phyloP scores from a whole-genome alignment of 2,797 vertebrate genomes.

The Mycteria americana region DNA sequence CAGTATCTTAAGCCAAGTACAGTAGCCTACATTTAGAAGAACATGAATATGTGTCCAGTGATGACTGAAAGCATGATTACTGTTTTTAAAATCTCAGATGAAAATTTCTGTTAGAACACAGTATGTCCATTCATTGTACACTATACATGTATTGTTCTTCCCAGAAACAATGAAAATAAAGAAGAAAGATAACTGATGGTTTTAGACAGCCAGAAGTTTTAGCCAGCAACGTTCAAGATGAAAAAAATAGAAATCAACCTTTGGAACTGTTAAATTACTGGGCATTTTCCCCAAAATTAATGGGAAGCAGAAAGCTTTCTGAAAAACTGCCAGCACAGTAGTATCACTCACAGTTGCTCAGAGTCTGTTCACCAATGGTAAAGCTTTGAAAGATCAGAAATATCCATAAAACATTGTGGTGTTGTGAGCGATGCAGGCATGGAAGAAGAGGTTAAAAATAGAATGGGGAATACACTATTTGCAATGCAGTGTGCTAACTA shows the following conservation, averaged over 20 bases:
- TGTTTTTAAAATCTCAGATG: not conserved
- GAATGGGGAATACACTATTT: not conserved
- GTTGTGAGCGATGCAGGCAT: not conserved
- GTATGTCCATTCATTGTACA: not conserved
- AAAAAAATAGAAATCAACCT: not conserved
- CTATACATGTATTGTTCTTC: not conserved
- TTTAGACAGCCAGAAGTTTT: not conserved
- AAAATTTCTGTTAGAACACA: not conserved
- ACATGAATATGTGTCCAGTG: fast-evolving
- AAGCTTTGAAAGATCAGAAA: not conserved
- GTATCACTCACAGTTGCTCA: not conserved
- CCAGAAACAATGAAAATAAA: not conserved
- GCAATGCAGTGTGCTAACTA: not conserved
- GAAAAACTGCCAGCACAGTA: not conserved
- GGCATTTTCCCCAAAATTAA: not conserved
- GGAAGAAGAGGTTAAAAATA: not conserved
- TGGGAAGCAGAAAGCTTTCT: not conserved
- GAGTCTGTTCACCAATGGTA: not conserved
- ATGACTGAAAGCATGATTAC: not conserved
- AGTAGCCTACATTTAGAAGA: not conserved
- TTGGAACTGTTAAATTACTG: not conserved
- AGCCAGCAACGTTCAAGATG: not conserved
- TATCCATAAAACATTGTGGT: not conserved
- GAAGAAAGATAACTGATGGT: not conserved
- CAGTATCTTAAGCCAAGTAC: not conserved